Evolutionary conservation across 2,888 invertebrate genomes (phyloP).

Genomic region (Altica lythri): DNA sequence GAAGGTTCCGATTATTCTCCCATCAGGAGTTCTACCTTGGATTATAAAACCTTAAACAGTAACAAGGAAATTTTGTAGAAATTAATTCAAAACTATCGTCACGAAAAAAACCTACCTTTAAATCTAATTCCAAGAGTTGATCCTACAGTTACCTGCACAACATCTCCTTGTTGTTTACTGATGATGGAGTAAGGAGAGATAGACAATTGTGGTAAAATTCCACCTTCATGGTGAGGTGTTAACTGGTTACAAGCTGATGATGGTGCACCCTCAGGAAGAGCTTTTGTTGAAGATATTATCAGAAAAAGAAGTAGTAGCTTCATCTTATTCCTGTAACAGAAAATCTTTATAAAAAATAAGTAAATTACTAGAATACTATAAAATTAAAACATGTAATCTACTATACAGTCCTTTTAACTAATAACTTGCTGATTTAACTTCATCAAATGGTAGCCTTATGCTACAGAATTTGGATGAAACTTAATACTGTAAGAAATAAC

Average conservation of each 20-base stretch:
- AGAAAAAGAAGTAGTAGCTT: conserved; percentile 36
- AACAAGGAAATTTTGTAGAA: too few species aligned
- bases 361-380: too few species aligned
- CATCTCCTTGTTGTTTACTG: conserved; percentile 52
- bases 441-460: too few species aligned
- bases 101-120: too few species aligned
- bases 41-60: conserved; percentile 70
- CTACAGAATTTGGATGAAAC: too few species aligned
- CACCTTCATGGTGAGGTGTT: conserved; percentile 66
- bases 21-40: conserved; percentile 63
- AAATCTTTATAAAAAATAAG: too few species aligned
- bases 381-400: too few species aligned
- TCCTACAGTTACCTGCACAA: conserved; percentile 59
- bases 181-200: conserved; percentile 62
- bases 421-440: too few species aligned
- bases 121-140: conserved; percentile 63
- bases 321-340: too few species aligned
- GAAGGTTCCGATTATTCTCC: conserved; percentile 57
- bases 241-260: conserved; percentile 57
- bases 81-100: too few species aligned
- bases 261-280: conserved; percentile 56
- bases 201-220: conserved; percentile 62
- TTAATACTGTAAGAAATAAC: too few species aligned
- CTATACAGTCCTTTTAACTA: too few species aligned
- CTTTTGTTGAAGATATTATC: conserved; percentile 34